Base-by-base conservation (phyloP, 1,140 invertebrate species). In the Thalassaphorura encarpata region DNA sequence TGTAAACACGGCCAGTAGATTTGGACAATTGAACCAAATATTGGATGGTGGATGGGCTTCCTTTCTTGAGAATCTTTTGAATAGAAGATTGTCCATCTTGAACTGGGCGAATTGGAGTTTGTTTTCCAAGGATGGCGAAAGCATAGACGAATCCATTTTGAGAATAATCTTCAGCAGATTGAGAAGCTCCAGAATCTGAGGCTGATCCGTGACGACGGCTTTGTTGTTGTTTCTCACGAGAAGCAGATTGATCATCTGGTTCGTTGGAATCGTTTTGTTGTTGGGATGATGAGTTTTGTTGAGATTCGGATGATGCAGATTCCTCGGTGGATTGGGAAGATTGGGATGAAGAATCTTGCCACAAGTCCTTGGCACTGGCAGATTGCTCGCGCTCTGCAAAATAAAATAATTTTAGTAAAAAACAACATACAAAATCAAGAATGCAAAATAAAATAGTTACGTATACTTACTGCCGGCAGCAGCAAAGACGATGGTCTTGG, bases 61-160 rank as follows among this genome's bases (percentile, higher is more conserved):
- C 48, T 19, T 42, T 53, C 18, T 52, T 15, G 26, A 65, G 42
- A n/a, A 52, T 40, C 21, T 46, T 52, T 21, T 54, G 33, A 26
- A 60, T 23, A 29, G 1, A 21, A n/a, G n/a, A n/a, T 6, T 45
- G 26, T 47, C 36, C 1, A 33, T 40, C 24, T 50, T 31, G 29
- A 54, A 46, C 1, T 57, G 19, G 21, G 11, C 28, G 46, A 57
- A 48, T 59, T 27, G 19, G 57, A 21, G 4, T 47, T 11, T 41
- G 56, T 58, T 65, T 65, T 21, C 56, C 54, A 3, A 65, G 16
- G 28, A 62, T n/a, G 33, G 57, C 60, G n/a, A 62, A 16, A 27
- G 49, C 55, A 23, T 58, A 11, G 15, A 54, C 27, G 19, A n/a
- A n/a, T n/a, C n/a, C n/a, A n/a, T n/a, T n/a, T n/a, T n/a, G n/a